Evolutionary conservation across 2,888 invertebrate species (phyloP), one percentile per base, ranked within the genome.

Genomic region (Monopis laevigella): DNA sequence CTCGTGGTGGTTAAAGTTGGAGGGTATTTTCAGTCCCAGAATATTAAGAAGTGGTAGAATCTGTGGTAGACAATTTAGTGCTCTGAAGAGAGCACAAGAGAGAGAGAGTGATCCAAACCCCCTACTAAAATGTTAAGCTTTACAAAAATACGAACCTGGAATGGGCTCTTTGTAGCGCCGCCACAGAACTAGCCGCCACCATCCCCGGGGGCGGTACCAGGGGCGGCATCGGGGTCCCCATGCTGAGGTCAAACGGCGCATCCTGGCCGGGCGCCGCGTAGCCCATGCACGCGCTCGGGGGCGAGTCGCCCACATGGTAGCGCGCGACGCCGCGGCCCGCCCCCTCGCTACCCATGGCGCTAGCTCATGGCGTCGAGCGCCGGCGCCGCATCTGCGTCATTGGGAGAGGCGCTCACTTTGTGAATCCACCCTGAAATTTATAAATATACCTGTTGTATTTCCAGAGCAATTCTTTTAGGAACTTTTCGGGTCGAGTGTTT

Each of bases 121-220:
- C n/a, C n/a, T n/a, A n/a, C n/a, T n/a, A n/a, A n/a, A n/a, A n/a
- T n/a, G n/a, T n/a, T n/a, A n/a, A n/a, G n/a, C n/a, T n/a, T n/a
- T n/a, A n/a, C n/a, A n/a, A n/a, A n/a, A 42, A 21, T 3, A 38
- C 10, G 8, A 44, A 80, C 82, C 82, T 85, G 74, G 85, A 86
- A 82, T 90, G 88, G 74, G 87, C 86, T 74, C 88, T 86, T 78
- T 88, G 88, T 60, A 87, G 77, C 63, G 82, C 84, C 11, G 26
- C 27, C 14, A 17, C 27, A 7, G 27, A 14, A 13, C 21, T 58
- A 73, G 72, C 47, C 65, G 65, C 58, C 64, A 69, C 49, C 62
- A 56, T 46, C 52, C 48, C 54, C 53, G 56, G 46, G 49, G 61
- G 61, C 65, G 74, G 67, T 61, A 57, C 56, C 53, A 57, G 73